These are phyloP conservation scores for Mobula hypostoma DNA, from an alignment of 2,113 vertebrate species.

Conservation along the genomic window DNA sequence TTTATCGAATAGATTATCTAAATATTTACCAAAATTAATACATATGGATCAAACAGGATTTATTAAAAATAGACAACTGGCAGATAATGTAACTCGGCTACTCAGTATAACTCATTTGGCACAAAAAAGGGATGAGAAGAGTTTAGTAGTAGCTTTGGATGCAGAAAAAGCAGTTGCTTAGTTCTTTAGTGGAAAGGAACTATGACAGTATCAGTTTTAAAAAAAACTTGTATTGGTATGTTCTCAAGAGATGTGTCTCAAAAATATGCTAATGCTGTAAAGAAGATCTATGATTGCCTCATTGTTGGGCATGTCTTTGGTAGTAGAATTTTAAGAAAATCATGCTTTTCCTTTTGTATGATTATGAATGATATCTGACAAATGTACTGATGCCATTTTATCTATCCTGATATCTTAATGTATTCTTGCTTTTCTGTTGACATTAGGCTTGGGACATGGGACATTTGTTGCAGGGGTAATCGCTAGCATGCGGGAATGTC, in stretches of 20 bases:
- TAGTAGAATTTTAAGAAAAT: neutral
- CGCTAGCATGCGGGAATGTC: slow-evolving; percentile 97
- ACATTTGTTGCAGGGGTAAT: slow-evolving; percentile 98
- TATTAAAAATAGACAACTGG: too few species aligned
- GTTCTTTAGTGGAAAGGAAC: neutral
- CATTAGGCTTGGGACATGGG: slow-evolving; percentile 84
- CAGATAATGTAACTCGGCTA: too few species aligned
- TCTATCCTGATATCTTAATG: neutral
- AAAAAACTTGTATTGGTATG: neutral
- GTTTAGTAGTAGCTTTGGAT: too few species aligned
- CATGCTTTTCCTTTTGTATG: neutral
- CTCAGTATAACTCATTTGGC: too few species aligned
- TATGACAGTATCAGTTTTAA: neutral
- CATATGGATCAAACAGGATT: too few species aligned
- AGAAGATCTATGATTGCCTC: neutral
- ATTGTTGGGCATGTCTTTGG: neutral
- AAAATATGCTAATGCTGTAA: neutral
- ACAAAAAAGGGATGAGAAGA: too few species aligned
- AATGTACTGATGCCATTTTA: neutral
- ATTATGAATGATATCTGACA: neutral
- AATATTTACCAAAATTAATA: too few species aligned
- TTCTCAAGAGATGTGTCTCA: neutral
- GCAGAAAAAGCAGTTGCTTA: too few species aligned
- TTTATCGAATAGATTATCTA: too few species aligned
- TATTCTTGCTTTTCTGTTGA: neutral